A percentile compares a stretch with the other conserved stretches of the same genome.
phyloP scores from a whole-genome alignment of 2,888 invertebrate genomes.

The Sminthurinus aureus region DNA sequence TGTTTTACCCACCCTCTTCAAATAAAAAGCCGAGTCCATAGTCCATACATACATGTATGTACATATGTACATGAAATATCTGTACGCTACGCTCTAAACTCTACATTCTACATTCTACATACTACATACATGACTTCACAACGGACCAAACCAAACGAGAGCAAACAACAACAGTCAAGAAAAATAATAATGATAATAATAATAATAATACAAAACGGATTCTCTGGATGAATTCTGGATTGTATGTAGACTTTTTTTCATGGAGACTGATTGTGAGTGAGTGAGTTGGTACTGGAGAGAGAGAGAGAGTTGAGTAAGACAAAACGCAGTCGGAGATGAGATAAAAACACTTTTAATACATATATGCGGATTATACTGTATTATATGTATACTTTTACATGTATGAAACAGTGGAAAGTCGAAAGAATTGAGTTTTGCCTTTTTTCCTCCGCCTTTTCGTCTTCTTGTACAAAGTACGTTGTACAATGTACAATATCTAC shows the following conservation, averaged over 20 bases:
- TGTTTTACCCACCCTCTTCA: slow-evolving; percentile 16
- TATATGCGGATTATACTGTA: too few species aligned
- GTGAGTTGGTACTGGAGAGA: background rate
- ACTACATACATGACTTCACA: too few species aligned
- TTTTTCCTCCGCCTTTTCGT: background rate
- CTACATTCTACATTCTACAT: too few species aligned
- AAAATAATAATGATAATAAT: too few species aligned
- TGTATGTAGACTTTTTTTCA: too few species aligned
- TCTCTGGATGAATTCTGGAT: too few species aligned
- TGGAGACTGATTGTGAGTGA: background rate
- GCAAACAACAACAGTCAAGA: too few species aligned
- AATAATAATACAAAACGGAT: too few species aligned
- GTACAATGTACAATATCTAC: background rate
- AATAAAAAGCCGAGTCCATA: slow-evolving; percentile 1
- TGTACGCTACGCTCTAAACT: too few species aligned
- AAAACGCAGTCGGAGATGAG: too few species aligned
- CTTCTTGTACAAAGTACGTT: background rate
- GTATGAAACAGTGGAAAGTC: background rate
- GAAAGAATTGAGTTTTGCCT: background rate
- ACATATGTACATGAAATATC: background rate
- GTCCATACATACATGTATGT: background rate
- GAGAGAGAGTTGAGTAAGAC: background rate
- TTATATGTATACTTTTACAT: background rate
- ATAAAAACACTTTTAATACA: too few species aligned
- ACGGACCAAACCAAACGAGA: too few species aligned